Conservation (phyloP, 2,888 invertebrate genomes). For the Tribolium freemani region DNA sequence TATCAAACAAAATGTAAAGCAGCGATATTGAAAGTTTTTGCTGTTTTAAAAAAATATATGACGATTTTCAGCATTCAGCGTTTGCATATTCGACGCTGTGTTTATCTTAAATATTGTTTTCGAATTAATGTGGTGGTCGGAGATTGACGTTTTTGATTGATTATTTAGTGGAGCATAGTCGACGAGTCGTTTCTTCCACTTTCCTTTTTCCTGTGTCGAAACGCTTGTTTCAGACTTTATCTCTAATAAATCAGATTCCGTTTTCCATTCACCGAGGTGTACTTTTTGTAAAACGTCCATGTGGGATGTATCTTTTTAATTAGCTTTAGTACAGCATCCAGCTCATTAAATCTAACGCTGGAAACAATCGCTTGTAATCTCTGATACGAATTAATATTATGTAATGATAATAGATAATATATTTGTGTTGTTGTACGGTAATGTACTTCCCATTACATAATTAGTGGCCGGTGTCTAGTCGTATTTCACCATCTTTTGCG, state of each 20-base stretch:
- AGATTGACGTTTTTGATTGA: neutral
- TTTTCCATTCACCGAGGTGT: neutral
- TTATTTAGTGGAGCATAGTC: neutral
- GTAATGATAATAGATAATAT: neutral
- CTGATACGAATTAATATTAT: neutral
- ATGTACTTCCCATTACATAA: neutral
- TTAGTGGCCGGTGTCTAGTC: neutral
- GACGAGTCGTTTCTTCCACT: neutral
- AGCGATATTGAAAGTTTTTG: conserved; percentile 40
- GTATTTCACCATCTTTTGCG: conserved; percentile 8
- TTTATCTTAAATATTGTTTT: neutral
- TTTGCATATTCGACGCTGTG: neutral
- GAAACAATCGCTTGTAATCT: neutral
- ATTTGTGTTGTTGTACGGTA: neutral
- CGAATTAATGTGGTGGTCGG: neutral
- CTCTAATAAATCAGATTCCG: neutral
- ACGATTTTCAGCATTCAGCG: neutral
- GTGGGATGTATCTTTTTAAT: conserved; percentile 19
- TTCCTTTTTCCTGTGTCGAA: neutral
- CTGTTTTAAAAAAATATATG: conserved; percentile 3
- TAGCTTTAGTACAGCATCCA: neutral
- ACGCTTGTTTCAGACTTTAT: neutral
- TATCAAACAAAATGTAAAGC: conserved; percentile 50
- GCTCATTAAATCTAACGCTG: neutral
- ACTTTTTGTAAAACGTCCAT: neutral